phyloP scores from a whole-genome alignment of 2,888 invertebrate species.

The Cheilosia urbana region DNA sequence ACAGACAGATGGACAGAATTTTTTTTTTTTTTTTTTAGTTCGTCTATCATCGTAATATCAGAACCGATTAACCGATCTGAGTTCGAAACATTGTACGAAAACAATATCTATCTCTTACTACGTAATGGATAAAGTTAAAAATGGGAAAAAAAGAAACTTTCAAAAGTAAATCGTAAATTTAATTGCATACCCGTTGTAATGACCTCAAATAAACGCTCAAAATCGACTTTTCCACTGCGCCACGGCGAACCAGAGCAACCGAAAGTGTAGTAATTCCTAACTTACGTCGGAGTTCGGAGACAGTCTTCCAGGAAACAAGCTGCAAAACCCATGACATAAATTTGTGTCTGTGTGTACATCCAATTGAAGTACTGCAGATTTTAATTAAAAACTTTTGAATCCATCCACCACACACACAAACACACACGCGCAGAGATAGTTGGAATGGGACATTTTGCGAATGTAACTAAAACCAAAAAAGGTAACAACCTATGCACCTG shows the following conservation, averaged over 20 bases:
- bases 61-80: no score
- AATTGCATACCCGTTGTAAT: constrained; percentile 55
- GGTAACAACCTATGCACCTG: constrained; percentile 29
- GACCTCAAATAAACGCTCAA: constrained; percentile 61
- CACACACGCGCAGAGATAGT: neutral
- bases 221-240: constrained; percentile 67
- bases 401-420: constrained; percentile 19
- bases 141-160: constrained; percentile 23
- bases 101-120: no score
- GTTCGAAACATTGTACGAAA: no score
- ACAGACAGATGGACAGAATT: no score
- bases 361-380: constrained; percentile 74
- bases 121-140: no score
- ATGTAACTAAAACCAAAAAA: constrained; percentile 46
- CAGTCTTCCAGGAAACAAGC: constrained; percentile 19
- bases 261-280: constrained; percentile 46
- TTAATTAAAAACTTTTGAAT: constrained; percentile 75
- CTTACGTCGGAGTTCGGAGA: constrained; percentile 41
- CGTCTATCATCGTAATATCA: no score
- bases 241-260: constrained; percentile 12
- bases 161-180: constrained; percentile 60
- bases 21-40: no score
- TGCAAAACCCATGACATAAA: neutral
- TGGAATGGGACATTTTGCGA: constrained; percentile 27
- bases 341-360: constrained; percentile 11